These are phyloP conservation scores for Drosophila trapezifrons DNA, from an alignment of 1,140 invertebrate species.

Conservation along the genomic window DNA sequence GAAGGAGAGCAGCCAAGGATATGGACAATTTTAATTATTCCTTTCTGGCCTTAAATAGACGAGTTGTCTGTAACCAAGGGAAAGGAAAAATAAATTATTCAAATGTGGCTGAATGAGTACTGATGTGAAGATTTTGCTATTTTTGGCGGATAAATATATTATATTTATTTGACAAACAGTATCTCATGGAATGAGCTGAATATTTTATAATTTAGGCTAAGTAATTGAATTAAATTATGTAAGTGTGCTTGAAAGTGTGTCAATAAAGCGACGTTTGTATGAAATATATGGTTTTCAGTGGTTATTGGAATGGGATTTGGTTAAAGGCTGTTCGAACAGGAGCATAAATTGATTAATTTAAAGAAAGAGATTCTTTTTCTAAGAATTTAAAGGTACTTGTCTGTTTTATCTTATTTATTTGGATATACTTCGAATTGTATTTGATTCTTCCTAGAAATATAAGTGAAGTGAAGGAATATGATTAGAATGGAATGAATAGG, in stretches of 20 bases:
- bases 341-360: neutral
- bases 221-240: constrained; percentile 32
- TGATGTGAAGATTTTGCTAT: neutral
- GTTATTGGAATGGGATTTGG: too few species aligned
- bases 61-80: neutral
- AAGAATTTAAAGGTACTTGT: too few species aligned
- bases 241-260: constrained; percentile 64
- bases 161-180: constrained; percentile 25
- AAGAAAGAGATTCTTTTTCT: neutral
- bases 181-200: constrained; percentile 21
- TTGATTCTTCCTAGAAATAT: too few species aligned
- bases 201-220: constrained; percentile 41
- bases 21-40: constrained; percentile 1
- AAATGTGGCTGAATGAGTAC: neutral
- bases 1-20: too few species aligned
- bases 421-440: too few species aligned
- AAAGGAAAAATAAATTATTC: constrained; percentile 2
- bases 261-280: constrained; percentile 47
- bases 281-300: neutral
- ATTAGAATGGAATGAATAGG: too few species aligned
- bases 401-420: too few species aligned
- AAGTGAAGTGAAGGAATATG: too few species aligned
- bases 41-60: neutral
- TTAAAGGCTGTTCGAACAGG: neutral
- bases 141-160: neutral